Evolutionary conservation across 2,113 vertebrate genomes (phyloP).

Genomic region (Eidolon helvum): DNA sequence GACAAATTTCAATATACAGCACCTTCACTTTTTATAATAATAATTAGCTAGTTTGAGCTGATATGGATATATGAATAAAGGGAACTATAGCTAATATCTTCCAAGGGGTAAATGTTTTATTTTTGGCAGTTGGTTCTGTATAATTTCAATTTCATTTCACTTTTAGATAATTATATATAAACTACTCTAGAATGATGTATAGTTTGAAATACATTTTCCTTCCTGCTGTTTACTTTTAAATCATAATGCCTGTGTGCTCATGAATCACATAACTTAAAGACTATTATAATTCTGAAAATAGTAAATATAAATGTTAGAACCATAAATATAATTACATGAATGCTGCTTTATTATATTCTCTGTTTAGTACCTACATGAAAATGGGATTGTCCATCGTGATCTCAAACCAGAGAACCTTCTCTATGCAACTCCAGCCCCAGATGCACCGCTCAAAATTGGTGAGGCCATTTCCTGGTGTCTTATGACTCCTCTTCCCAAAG

Average conservation of each 20-base stretch:
- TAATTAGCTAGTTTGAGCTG: neutral
- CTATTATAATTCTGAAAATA: neutral
- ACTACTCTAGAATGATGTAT: neutral
- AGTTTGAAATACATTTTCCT: conserved; percentile 1
- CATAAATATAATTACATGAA: neutral
- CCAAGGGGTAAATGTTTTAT: neutral
- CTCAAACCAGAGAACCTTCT: conserved; percentile 93
- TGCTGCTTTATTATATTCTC: conserved; percentile 42
- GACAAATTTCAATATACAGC: neutral
- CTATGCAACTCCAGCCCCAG: conserved; percentile 90
- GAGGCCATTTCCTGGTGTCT: conserved; percentile 40
- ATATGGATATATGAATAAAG: neutral
- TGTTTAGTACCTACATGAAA: conserved; percentile 90
- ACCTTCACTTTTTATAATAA: conserved; percentile 19
- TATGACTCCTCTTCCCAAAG: neutral
- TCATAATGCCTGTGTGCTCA: neutral
- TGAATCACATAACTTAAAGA: neutral
- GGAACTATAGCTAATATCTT: neutral
- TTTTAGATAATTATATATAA: conserved; percentile 25
- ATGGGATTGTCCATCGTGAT: conserved; percentile 92
- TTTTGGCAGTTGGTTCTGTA: neutral
- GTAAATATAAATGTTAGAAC: neutral
- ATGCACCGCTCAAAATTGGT: conserved; percentile 93
- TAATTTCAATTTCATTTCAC: conserved; percentile 49
- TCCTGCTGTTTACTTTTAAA: neutral